Conservation (phyloP, 2,888 invertebrate species). For the Mayetiola destructor region DNA sequence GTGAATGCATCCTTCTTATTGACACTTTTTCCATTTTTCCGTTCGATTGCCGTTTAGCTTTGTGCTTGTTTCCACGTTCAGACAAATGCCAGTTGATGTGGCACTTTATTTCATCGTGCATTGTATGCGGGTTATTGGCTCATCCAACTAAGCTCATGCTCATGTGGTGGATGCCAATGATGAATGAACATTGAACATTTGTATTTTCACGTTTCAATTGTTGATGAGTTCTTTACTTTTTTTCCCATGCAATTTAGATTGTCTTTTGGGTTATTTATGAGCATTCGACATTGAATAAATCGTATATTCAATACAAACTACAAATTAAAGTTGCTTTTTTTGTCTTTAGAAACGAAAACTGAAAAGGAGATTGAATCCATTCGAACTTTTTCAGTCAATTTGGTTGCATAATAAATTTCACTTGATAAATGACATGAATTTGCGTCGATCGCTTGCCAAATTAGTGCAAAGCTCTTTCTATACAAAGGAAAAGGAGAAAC, state of each 20-base stretch:
- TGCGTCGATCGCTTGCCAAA: background rate
- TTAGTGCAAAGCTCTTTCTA: too few species aligned
- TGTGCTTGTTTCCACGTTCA: background rate
- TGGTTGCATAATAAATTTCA: conserved; percentile 1
- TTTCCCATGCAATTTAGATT: conserved; percentile 5
- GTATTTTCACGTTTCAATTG: background rate
- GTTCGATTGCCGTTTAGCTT: background rate
- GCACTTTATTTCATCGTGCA: too few species aligned
- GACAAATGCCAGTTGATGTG: too few species aligned
- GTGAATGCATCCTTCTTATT: too few species aligned
- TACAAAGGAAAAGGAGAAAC: too few species aligned
- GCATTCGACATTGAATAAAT: background rate
- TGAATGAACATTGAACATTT: background rate
- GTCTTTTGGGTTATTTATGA: conserved; percentile 3
- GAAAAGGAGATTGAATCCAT: too few species aligned
- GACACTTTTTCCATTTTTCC: background rate
- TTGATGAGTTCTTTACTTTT: background rate
- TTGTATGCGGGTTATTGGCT: background rate
- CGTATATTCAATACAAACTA: background rate
- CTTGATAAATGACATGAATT: background rate
- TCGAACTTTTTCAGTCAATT: background rate
- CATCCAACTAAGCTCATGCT: background rate
- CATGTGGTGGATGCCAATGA: background rate
- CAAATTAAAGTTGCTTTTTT: background rate
- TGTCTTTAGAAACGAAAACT: too few species aligned